These are phyloP conservation scores for Acanthosepion lycidas DNA, from an alignment of 2,888 invertebrate genomes.

Conservation along the genomic window DNA sequence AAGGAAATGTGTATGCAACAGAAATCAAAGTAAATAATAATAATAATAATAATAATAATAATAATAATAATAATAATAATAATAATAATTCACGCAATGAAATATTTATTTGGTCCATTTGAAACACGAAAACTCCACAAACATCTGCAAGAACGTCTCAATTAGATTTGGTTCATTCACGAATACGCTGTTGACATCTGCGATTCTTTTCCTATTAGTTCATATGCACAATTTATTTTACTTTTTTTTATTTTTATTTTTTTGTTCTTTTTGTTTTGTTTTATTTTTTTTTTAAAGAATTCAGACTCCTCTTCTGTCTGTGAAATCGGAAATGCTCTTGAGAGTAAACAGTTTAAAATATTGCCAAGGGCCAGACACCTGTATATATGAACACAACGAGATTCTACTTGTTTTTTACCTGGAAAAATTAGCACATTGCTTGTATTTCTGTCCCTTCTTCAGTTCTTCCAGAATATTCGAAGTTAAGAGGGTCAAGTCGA, in stretches of 20 bases:
- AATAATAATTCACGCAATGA: no score
- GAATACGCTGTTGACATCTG: no score
- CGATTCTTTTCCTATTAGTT: no score
- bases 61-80: no score
- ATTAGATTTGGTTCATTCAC: no score
- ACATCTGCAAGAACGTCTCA: no score
- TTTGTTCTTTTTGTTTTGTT: background rate
- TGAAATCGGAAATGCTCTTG: background rate
- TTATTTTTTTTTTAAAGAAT: background rate
- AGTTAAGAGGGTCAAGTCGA: background rate
- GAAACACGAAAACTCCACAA: no score
- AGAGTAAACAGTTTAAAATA: background rate
- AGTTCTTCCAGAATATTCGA: background rate
- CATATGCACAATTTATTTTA: no score
- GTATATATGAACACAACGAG: background rate
- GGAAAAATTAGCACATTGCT: background rate
- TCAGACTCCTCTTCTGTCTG: background rate
- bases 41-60: no score
- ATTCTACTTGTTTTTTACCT: background rate
- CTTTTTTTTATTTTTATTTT: background rate
- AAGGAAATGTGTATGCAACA: no score
- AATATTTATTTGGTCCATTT: no score
- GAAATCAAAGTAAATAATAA: no score
- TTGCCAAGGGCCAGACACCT: background rate
- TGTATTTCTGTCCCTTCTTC: background rate